Conservation (phyloP, 2,113 vertebrate species). For the Gila orcuttii region DNA sequence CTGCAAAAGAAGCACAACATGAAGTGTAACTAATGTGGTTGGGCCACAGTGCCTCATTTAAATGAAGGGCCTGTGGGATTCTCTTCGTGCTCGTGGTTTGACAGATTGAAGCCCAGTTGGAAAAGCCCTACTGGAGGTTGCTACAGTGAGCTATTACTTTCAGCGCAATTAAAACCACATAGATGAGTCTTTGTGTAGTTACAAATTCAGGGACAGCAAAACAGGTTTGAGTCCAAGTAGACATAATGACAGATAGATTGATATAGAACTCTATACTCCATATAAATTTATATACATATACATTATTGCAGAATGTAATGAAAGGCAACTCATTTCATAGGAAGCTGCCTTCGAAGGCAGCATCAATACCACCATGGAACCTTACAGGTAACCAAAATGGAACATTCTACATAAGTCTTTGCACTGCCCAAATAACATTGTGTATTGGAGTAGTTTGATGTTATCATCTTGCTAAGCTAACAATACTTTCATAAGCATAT, state of each 20-base stretch:
- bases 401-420: not conserved
- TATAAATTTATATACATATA: not conserved
- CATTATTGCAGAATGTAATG: not conserved
- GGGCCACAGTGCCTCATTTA: constrained; percentile 55
- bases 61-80: constrained; percentile 48
- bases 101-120: constrained; percentile 51
- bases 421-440: not conserved
- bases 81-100: constrained; percentile 43
- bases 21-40: constrained; percentile 63
- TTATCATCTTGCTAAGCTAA: not conserved
- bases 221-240: not conserved
- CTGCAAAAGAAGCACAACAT: constrained; percentile 64
- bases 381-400: not conserved
- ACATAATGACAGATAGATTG: not conserved
- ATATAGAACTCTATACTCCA: not conserved
- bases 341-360: not conserved
- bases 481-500: not conserved
- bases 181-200: constrained; percentile 17
- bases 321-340: not conserved
- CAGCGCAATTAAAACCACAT: constrained; percentile 62
- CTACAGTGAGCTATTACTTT: constrained; percentile 60
- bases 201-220: not conserved
- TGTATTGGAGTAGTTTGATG: not conserved
- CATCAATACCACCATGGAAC: not conserved
- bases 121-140: constrained; percentile 65